Evolutionary conservation across 2,797 vertebrate genomes (phyloP).

Genomic region (Heliangelus exortis): DNA sequence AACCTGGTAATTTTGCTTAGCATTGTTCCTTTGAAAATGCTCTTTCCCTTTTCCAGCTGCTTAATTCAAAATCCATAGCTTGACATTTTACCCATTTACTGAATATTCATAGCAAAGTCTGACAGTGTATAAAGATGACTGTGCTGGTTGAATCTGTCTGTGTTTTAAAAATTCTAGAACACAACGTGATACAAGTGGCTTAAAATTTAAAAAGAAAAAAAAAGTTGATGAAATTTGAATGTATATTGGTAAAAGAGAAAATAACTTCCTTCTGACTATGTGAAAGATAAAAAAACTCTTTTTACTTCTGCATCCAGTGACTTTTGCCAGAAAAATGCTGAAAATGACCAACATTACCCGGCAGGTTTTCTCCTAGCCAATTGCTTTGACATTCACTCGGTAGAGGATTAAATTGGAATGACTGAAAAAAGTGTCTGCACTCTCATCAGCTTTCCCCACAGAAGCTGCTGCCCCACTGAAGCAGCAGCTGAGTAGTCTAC

Average conservation of each 20-base stretch:
- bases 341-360: neutral
- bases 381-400: neutral
- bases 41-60: neutral
- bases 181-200: neutral
- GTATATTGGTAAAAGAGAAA: neutral
- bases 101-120: neutral
- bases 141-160: neutral
- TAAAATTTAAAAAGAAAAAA: neutral
- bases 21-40: neutral
- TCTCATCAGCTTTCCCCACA: neutral
- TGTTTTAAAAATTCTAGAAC: neutral
- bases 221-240: neutral
- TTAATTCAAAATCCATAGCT: neutral
- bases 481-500: neutral
- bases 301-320: neutral
- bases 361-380: neutral
- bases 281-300: neutral
- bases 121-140: neutral
- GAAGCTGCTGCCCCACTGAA: conserved; percentile 3
- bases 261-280: neutral
- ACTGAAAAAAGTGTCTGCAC: neutral
- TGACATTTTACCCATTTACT: neutral
- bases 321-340: neutral
- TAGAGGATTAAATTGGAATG: neutral
- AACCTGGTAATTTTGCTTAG: neutral